phyloP scores from a whole-genome alignment of 2,888 invertebrate genomes.

The Caenorhabditis sp. region DNA sequence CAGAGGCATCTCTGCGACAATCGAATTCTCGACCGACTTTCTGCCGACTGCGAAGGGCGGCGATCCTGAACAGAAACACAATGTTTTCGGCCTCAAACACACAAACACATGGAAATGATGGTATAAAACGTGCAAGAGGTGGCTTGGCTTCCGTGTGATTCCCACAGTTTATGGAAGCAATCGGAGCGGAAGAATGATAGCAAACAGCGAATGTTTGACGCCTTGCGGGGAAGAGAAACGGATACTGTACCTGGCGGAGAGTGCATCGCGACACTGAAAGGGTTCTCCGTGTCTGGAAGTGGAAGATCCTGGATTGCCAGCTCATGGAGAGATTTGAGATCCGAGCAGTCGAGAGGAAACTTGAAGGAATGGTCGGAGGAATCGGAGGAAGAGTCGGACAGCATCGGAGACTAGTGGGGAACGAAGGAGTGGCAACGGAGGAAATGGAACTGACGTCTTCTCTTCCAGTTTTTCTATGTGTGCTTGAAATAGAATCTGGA shows the following conservation, averaged over 20 bases:
- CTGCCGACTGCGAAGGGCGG: slow-evolving; percentile 57
- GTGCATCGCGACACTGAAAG: slow-evolving; percentile 61
- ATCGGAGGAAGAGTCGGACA: slow-evolving; percentile 50
- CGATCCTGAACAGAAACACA: slow-evolving; percentile 53
- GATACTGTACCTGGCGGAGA: slow-evolving; percentile 62
- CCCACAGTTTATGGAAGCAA: slow-evolving; percentile 29
- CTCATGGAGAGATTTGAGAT: slow-evolving; percentile 43
- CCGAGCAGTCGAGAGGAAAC: slow-evolving; percentile 35
- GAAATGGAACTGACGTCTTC: no score
- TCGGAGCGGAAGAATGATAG: slow-evolving; percentile 1
- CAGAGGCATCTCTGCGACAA: slow-evolving; percentile 49
- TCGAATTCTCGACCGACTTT: slow-evolving; percentile 50
- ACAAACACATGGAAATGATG: slow-evolving; percentile 12
- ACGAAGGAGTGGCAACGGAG: background rate
- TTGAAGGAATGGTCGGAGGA: slow-evolving; percentile 47
- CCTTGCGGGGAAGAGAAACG: no score
- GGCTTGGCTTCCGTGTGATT: slow-evolving; percentile 46
- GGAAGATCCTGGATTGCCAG: slow-evolving; percentile 47
- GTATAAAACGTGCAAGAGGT: slow-evolving; percentile 29
- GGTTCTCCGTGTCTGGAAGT: slow-evolving; percentile 52
- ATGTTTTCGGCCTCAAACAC: slow-evolving; percentile 1
- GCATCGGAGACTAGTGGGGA: slow-evolving; percentile 17
- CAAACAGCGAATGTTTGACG: no score
- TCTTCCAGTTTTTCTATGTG: no score
- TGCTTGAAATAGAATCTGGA: slow-evolving; percentile 41